Evolutionary conservation across 2,797 vertebrate genomes (phyloP).

Genomic region (Notolabrus celidotus): DNA sequence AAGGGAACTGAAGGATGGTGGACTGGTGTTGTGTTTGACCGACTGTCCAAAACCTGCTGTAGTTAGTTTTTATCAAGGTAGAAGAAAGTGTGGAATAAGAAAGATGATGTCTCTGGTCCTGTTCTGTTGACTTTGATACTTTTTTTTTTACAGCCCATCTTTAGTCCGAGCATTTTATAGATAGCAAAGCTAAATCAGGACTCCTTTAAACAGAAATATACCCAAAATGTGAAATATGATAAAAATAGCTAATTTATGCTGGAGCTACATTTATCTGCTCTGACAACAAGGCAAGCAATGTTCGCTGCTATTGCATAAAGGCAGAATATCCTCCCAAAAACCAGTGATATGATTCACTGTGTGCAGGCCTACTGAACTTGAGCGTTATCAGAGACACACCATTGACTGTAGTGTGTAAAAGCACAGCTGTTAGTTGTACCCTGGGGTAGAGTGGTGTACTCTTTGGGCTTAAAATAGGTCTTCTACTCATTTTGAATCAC

Average conservation of each 20-base stretch:
- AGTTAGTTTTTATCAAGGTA: neutral
- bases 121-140: neutral
- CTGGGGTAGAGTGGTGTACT: neutral
- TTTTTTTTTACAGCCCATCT: neutral
- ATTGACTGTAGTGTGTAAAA: slow-evolving; percentile 9
- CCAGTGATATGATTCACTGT: neutral
- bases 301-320: neutral
- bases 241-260: neutral
- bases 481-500: slow-evolving; percentile 8
- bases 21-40: neutral
- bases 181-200: neutral
- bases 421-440: slow-evolving; percentile 15
- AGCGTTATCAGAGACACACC: slow-evolving; percentile 3
- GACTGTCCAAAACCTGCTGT: neutral
- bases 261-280: neutral
- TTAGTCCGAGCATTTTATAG: neutral
- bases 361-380: slow-evolving; percentile 1
- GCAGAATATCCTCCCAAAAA: neutral
- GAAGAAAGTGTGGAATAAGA: neutral
- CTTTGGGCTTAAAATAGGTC: slow-evolving; percentile 39
- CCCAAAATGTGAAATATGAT: neutral
- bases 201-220: neutral
- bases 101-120: neutral
- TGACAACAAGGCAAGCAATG: neutral
- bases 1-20: neutral